Evolutionary conservation across 2,113 vertebrate genomes (phyloP), one percentile per base, ranked within the genome.

Genomic region (Caranx melampygus): DNA sequence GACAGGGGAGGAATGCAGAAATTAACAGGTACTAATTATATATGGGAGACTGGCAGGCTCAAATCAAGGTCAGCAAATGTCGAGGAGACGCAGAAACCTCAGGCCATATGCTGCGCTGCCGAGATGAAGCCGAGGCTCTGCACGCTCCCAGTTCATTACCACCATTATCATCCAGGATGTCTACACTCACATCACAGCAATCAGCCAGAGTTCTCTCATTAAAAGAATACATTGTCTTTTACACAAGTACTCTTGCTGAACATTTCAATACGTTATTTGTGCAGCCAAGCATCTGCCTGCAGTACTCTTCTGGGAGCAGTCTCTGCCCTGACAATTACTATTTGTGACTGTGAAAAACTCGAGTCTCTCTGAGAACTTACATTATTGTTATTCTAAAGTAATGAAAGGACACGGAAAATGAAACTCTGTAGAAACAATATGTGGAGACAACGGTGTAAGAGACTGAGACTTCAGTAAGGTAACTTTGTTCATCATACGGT

Each of bases 61-160:
- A 80, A 82, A 87, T 87, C 60, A 82, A 87, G 88, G 84, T 91
- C 84, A 87, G 57, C 85, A 84, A 88, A 89, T 82, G 81, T 74
- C 76, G 75, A 78, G 79, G 82, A 89, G 81, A 57, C 52, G 16
- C 2, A 26, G 61, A 79, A 85, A 70, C 85, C 78, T 89, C 87
- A 16, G 33, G 12, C 88, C 90, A 89, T 88, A 89, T 89, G 91
- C 42, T 61, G 59, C 37, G 18, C 59, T 51, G 75, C 82, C 62
- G 73, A 72, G 31, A 31, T 26, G 75, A 84, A 70, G 75, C 66
- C 14, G 73, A 61, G 78, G 9, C 58, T 69, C 72, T 2, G 72
- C 54, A 68, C 47, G 62, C 72, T 63, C 51, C 55, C 69, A 35
- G 47, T 64, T 84, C 87, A 86, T 87, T 79, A 91, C 85, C 70